Evolutionary conservation across 2,797 vertebrate species (phyloP), one percentile per base, ranked within the genome.

Genomic region (Garrulus glandarius): DNA sequence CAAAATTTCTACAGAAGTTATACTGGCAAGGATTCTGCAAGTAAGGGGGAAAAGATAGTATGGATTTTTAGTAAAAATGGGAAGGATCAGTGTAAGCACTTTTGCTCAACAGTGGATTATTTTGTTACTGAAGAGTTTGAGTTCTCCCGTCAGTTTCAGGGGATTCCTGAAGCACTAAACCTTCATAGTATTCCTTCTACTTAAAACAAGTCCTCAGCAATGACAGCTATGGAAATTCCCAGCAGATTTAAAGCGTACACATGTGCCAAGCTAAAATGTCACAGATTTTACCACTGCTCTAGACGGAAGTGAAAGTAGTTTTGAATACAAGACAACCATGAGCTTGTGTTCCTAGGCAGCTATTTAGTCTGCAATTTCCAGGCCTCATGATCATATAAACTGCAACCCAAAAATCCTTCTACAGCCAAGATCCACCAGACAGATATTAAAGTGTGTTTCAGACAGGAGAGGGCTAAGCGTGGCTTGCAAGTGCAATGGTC

Each of bases 281-380:
- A 75, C 2, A 52, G 53, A 67, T 82, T 89, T 86, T 91, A 67
- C 32, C 72, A 26, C 27, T 34, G 5, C 53, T 67, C 39, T 46
- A 14, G 19, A 83, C 21, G 6, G 24, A 92, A 77, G 15, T 21
- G 50, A 65, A 79, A 67, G n/a, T 9, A 60, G 18, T 49, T 94
- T 63, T 68, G 23, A 90, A n/a, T 10, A n/a, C 34, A 41, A 46
- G 63, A 39, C 0, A 0, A 63, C 44, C 26, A 34, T 0, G 10
- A 87, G 6, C 34, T 39, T 50, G 3, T 50, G 22, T 4, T 55
- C 65, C 34, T 17, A 36, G 83, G 53, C 57, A 71, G 56, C 43
- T 74, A 15, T 13, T 71, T 27, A 29, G 43, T 13, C 63, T 61
- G 34, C 60, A 30, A 44, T 19, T 93, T 55, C 49, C 18, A 85